These are phyloP conservation scores for Rhyacophila evoluta DNA, from an alignment of 2,888 invertebrate species.

Conservation along the genomic window DNA sequence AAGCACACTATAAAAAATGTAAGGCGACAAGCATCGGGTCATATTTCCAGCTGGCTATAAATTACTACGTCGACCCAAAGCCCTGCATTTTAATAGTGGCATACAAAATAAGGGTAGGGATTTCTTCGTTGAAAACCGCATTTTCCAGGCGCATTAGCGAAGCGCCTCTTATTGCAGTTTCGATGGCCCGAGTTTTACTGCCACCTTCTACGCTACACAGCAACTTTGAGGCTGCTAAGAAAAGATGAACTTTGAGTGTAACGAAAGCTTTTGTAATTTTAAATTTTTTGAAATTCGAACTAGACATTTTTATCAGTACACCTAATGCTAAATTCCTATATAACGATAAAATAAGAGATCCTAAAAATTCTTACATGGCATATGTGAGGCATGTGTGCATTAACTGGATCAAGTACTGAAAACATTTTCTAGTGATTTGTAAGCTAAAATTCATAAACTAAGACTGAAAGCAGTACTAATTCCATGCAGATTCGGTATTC, in stretches of 20 bases:
- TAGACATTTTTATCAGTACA: too few species aligned
- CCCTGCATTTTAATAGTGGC: conserved; percentile 25
- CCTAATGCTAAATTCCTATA: too few species aligned
- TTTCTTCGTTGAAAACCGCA: conserved; percentile 29
- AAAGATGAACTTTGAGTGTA: neutral
- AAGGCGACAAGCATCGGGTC: neutral
- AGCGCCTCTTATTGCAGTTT: conserved; percentile 18
- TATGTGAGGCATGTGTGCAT: too few species aligned
- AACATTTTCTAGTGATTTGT: too few species aligned
- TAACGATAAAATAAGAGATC: too few species aligned
- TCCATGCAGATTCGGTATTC: too few species aligned
- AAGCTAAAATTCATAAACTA: too few species aligned
- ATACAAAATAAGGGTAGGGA: conserved; percentile 25
- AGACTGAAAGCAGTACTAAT: too few species aligned
- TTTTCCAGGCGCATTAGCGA: conserved; percentile 29
- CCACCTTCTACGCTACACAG: neutral
- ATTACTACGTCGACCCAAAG: neutral
- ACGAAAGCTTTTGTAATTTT: too few species aligned
- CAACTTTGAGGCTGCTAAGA: neutral
- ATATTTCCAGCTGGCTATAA: neutral
- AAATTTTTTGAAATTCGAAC: too few species aligned
- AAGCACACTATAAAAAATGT: neutral
- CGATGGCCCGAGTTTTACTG: conserved; percentile 17
- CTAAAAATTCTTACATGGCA: too few species aligned
- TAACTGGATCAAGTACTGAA: too few species aligned